Evolutionary conservation across 2,113 vertebrate genomes (phyloP), one percentile per base, ranked within the genome.

Genomic region (Aspiorhynchus laticeps): DNA sequence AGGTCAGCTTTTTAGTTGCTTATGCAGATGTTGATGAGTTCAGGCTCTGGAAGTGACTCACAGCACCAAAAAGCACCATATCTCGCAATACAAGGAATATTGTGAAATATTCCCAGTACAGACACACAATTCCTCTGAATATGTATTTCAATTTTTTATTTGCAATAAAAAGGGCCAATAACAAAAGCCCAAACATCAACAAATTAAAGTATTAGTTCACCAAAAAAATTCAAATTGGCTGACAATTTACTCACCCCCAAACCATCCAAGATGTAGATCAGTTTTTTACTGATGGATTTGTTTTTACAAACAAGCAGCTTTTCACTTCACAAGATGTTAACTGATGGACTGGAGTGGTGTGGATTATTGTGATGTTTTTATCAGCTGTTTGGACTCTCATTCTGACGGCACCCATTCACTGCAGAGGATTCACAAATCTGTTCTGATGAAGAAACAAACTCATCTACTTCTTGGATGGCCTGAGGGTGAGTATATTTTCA

Each of bases 141-240:
- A 43, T 31, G 38, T 11, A 36, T 79, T 24, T 28, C 53, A 36
- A 71, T 9, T 12, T 19, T 86, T 81, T 56, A 73, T 74, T 74
- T 67, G 48, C 65, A 41, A 14, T 67, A 71, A 67, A 46, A 53
- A 67, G 84, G 28, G 38, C 41, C 41, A n/a, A 85, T 24, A 61
- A 31, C 36, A 46, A 51, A 80, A 71, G n/a, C 31, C 65, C n/a
- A 86, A 79, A 5, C 56, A 69, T 26, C 63, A 61, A 15, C 33
- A 21, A 11, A 61, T 36, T 59, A 24, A 59, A 59, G 19, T 1
- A 59, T 2, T 0, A 59, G 53, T 59, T 59, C 7, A 24, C 53
- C 19, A 24, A 59, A 59, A 56, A 56, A 59, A 5, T 21, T 2
- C 1, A 8, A 2, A 24, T 3, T 24, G 2, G 2, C 19, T 59